A percentile compares a stretch with the other conserved stretches of the same genome.
phyloP scores from a whole-genome alignment of 2,888 invertebrate genomes.

The Pammene aurita region DNA sequence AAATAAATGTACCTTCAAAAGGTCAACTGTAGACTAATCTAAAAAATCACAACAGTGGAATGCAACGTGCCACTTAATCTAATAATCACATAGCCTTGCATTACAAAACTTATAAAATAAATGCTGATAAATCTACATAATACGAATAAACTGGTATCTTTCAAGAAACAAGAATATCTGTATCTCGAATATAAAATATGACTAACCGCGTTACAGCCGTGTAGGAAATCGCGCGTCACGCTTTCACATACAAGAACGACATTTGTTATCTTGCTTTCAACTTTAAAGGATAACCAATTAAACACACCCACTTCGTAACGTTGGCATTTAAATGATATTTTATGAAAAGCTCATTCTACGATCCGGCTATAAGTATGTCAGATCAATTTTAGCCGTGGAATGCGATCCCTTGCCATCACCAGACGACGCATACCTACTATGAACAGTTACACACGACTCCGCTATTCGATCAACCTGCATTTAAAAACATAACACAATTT shows the following conservation, averaged over 20 bases:
- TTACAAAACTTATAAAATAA: conserved; percentile 51
- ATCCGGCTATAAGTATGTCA: not conserved
- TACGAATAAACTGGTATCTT: not conserved
- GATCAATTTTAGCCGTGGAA: not conserved
- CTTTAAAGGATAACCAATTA: too few species aligned
- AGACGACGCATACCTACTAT: conserved; percentile 7
- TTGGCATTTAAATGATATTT: not conserved
- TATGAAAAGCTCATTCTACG: not conserved
- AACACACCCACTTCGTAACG: too few species aligned
- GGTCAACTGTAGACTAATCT: conserved; percentile 57
- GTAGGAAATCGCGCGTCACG: conserved; percentile 1
- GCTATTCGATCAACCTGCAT: not conserved
- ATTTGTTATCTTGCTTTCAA: not conserved
- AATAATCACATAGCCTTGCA: conserved; percentile 77
- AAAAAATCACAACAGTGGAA: conserved; percentile 80
- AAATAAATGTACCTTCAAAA: conserved; percentile 53
- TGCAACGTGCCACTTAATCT: conserved; percentile 75
- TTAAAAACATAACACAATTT: not conserved
- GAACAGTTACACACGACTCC: not conserved
- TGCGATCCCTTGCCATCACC: conserved; percentile 12
- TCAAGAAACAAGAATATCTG: conserved; percentile 23
- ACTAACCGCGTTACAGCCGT: conserved; percentile 13
- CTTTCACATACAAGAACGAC: not conserved
- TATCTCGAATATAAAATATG: conserved; percentile 17
- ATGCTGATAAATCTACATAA: conserved; percentile 5